These are phyloP conservation scores for Carcina quercana DNA, from an alignment of 2,888 invertebrate genomes.

Conservation along the genomic window DNA sequence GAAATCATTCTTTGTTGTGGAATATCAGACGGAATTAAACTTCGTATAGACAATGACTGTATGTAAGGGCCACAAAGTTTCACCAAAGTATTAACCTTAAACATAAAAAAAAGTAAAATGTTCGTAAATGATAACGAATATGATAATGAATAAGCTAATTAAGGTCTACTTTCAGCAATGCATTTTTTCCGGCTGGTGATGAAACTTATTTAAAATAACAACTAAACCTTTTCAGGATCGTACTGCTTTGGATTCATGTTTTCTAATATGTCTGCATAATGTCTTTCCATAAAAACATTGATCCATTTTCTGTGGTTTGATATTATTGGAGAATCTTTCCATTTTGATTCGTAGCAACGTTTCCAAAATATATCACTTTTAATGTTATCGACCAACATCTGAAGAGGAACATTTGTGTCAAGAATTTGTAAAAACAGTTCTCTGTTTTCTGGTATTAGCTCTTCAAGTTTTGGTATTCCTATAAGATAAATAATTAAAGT, in stretches of 20 bases:
- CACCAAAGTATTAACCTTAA: conserved; percentile 50
- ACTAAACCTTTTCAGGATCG: conserved; percentile 64
- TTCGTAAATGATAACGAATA: too few relatives aligned
- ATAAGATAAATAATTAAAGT: neutral
- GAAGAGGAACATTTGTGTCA: conserved; percentile 49
- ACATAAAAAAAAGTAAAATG: too few relatives aligned
- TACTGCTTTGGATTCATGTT: conserved; percentile 62
- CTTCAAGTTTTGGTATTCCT: conserved; percentile 37
- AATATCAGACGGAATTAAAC: conserved; percentile 57
- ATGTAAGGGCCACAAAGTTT: conserved; percentile 62
- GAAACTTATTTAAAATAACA: conserved; percentile 4
- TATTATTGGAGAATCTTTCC: conserved; percentile 39
- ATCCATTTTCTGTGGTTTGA: conserved; percentile 50
- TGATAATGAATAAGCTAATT: neutral
- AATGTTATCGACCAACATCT: conserved; percentile 60
- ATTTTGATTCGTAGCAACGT: conserved; percentile 52
- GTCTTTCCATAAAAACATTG: conserved; percentile 57
- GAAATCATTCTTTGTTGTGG: conserved; percentile 55
- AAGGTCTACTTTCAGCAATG: too few relatives aligned
- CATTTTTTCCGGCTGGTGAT: too few relatives aligned
- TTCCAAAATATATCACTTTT: conserved; percentile 67
- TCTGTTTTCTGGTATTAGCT: conserved; percentile 53
- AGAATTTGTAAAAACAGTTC: conserved; percentile 57
- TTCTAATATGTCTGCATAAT: conserved; percentile 61
- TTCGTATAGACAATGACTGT: conserved; percentile 49